Evolutionary conservation across 2,888 invertebrate species (phyloP), one percentile per base, ranked within the genome.

Genomic region (Pachycephus smyrnensis): DNA sequence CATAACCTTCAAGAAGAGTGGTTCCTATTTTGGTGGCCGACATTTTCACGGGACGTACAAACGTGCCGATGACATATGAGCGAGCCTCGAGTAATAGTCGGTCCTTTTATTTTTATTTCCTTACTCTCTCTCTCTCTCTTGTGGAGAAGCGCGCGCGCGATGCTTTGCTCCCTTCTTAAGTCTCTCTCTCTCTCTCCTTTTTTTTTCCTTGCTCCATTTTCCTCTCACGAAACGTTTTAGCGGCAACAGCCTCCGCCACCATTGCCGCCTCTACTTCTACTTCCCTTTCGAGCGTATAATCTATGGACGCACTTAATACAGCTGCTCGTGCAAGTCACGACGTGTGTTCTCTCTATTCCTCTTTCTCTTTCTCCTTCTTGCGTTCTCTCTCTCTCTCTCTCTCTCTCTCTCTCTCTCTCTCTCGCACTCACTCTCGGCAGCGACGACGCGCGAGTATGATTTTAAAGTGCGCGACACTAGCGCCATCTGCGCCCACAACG

Each of bases 301-400:
- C 90, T 91, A 91, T 90, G 89, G 89, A 86, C 90, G 89, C 90
- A 90, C 91, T 91, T 91, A 91, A 90, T 89, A 88, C 90, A 89
- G 88, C 89, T 88, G 89, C 89, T 88, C 87, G 83, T 84, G 84
- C 84, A 83, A 85, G 86, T 85, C 85, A 83, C 86, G 75, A 40
- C 73, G 68, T 75, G 69, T 71, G 78, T 75, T 79, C 79, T 79
- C 79, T 75, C 69, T 69, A 73, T 73, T 31, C 79, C 75, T 84
- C 86, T 83, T 82, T 82, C 82, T 75, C 82, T 81, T 82, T 78
- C 80, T 77, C 82, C 76, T 80, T 79, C 69, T 73, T 68, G 55
- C 76, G 55, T 68, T 68, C 80, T 36, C 68, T 69, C 75, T 12
- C 68, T 78, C 77, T 76, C 78, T 23, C 79, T 76, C 75, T 68